Base-by-base conservation (phyloP, 2,888 invertebrate genomes). In the Pristionchus mayeri region DNA sequence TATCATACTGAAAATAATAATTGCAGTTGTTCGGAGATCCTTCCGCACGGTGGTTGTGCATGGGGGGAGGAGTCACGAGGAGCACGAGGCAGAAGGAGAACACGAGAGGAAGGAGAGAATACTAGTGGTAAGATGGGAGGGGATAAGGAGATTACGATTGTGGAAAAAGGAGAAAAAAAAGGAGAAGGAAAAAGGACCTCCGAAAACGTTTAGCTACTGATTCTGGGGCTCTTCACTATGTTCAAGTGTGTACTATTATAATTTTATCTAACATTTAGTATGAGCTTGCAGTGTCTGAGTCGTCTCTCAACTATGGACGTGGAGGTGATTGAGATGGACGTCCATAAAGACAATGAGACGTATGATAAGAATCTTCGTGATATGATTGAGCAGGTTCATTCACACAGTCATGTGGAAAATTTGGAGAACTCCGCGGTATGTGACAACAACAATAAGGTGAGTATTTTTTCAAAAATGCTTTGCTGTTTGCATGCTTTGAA, bases 341-440 rank as follows among this genome's bases (percentile, higher is more conserved):
- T n/a, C n/a, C n/a, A n/a, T n/a, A n/a, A n/a, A n/a, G n/a, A n/a
- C n/a, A 34, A 11, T 11, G 50, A 50, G 76, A 27, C 50, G 27
- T 3, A 50, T 13, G 76, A 78, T 27, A 30, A 30, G 13, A 50
- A 30, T 48, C 30, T 78, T 50, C 16, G 48, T 21, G 21, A 21
- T 37, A 50, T 27, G 60, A 57, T 81, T 9, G 50, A 85, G 57
- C 16, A 84, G 57, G 86, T 85, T 78, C 89, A 89, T 52, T 86
- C 84, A 6, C 30, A 52, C n/a, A 83, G 71, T 9, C 67, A 86
- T 27, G 44, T 87, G 24, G 75, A 85, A 34, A 50, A 11, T 87
- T 34, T 40, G 54, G 27, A 40, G 80, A 13, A 84, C 83, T 18
- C 30, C 44, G 44, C 24, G 30, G 85, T 86, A 21, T 3, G 81